Evolutionary conservation across 2,113 vertebrate species (phyloP).

Genomic region (Centrocercus urophasianus): DNA sequence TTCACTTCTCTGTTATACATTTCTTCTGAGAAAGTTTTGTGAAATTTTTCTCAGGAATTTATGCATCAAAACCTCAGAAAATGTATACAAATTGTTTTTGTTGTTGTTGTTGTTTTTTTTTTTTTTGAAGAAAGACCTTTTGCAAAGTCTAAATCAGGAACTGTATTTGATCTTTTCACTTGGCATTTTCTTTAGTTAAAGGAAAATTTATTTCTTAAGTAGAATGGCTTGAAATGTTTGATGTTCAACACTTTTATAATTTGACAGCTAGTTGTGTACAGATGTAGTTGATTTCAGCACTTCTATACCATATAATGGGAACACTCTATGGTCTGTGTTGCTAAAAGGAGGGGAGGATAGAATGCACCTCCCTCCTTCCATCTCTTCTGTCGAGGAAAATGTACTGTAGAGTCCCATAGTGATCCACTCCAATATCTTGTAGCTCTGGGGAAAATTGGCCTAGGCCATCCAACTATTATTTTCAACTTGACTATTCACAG

Average conservation of each 20-base stretch:
- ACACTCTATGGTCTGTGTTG: neutral
- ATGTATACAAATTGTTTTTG: neutral
- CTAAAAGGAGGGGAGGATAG: neutral
- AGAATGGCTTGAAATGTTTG: neutral
- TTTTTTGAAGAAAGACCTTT: neutral
- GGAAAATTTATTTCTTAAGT: neutral
- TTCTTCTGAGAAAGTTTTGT: neutral
- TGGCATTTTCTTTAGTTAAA: neutral
- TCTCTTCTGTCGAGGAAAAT: neutral
- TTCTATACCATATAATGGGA: neutral
- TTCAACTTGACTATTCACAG: constrained; percentile 65
- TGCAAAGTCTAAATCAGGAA: neutral
- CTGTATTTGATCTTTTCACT: neutral
- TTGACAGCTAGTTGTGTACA: neutral
- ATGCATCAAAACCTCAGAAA: neutral
- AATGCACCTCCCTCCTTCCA: neutral
- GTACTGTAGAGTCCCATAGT: neutral
- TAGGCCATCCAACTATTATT: constrained; percentile 31
- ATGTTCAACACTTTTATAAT: neutral
- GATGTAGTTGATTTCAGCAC: neutral
- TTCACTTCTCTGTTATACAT: accelerated
- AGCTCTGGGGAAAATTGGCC: constrained; percentile 61
- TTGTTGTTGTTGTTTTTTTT: neutral
- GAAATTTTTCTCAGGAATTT: neutral
- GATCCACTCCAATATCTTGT: neutral